phyloP scores from a whole-genome alignment of 2,113 vertebrate genomes.

The Otolemur garnettii region DNA sequence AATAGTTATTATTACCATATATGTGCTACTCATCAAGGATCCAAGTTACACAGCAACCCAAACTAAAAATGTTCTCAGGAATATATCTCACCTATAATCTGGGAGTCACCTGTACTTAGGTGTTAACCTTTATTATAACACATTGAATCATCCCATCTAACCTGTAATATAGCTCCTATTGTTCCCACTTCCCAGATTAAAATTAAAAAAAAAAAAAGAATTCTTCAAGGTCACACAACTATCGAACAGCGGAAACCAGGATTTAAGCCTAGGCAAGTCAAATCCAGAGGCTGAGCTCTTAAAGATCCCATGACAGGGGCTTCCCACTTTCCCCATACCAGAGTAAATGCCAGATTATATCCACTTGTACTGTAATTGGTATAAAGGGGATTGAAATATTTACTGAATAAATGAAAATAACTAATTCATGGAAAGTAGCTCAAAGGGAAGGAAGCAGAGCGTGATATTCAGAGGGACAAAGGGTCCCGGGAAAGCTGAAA shows the following conservation, averaged over 20 bases:
- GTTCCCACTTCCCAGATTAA: background rate
- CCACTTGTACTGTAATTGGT: background rate
- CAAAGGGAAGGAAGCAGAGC: background rate
- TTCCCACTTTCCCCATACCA: background rate
- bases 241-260: background rate
- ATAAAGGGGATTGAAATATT: slow-evolving; percentile 13
- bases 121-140: background rate
- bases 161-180: background rate
- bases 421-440: background rate
- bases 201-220: background rate
- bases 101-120: no score
- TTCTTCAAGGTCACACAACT: background rate
- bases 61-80: no score
- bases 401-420: slow-evolving; percentile 52
- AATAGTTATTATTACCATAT: no score
- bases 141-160: background rate
- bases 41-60: no score
- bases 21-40: no score
- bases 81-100: no score
- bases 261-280: slow-evolving; percentile 4
- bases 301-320: background rate
- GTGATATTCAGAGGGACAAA: background rate
- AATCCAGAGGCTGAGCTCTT: background rate
- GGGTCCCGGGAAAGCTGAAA: background rate
- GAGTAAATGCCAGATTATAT: background rate